Percentiles rank a stretch among this genome's conserved stretches.
These are phyloP conservation scores for Microctonus aethiopoides DNA, from an alignment of 2,888 invertebrate species.

Conservation along the genomic window DNA sequence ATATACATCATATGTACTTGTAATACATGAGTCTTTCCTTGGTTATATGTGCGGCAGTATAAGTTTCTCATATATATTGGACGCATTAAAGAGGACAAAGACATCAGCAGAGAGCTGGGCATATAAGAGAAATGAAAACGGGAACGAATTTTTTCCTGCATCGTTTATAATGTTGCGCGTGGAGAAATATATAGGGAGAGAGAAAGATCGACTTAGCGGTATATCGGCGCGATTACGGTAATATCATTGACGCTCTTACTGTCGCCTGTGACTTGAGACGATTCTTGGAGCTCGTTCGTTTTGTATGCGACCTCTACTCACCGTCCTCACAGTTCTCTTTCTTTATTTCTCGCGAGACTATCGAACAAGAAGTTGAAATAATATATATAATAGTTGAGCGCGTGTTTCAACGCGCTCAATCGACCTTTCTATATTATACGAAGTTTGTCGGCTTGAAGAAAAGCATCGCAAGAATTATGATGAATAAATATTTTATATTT, in stretches of 20 bases:
- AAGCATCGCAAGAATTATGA: no score
- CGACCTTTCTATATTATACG: no score
- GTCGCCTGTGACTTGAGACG: slow-evolving; percentile 11
- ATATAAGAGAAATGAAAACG: slow-evolving; percentile 25
- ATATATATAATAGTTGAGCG: not conserved
- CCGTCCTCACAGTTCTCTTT: not conserved
- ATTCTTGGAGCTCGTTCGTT: slow-evolving; percentile 15
- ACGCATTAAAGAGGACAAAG: slow-evolving; percentile 12
- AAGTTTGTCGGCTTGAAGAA: no score
- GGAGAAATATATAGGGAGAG: not conserved
- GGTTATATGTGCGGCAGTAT: not conserved
- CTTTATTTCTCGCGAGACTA: not conserved
- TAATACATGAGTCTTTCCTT: slow-evolving; percentile 17
- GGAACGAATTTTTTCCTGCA: slow-evolving; percentile 21
- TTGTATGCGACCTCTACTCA: slow-evolving; percentile 24
- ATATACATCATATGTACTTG: not conserved
- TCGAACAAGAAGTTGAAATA: not conserved
- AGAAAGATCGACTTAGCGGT: slow-evolving; percentile 38
- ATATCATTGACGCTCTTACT: slow-evolving; percentile 39
- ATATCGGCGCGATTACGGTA: slow-evolving; percentile 43
- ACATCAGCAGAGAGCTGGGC: not conserved
- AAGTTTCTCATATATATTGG: slow-evolving; percentile 6
- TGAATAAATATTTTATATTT: no score
- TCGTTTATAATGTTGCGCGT: slow-evolving; percentile 2
- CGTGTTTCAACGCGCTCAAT: no score